Base-by-base conservation (phyloP, 2,888 invertebrate species). In the Steromphala cineraria region DNA sequence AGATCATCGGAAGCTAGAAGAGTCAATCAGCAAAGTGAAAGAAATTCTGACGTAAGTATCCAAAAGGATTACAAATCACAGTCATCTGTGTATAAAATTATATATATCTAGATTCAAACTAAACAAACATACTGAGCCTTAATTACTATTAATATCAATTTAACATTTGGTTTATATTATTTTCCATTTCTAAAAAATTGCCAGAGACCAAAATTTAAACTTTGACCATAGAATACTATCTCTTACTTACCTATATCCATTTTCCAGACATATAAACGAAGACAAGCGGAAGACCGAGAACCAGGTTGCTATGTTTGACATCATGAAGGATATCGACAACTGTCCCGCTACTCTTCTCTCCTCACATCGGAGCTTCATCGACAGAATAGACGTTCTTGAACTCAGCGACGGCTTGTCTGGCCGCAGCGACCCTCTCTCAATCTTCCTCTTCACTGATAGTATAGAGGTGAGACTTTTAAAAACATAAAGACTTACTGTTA, bases 281-380 rank as follows among this genome's bases (percentile, higher is more conserved):
- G 98, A 98, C 94, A 99, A 98, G 94, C 95, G 98, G 90, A 97
- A 97, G 95, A 98, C 98, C 0, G 99, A 99, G 94, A 97, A 97
- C 17, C 97, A 98, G 94, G 95, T 98, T 92, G 97, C 97, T 88
- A 97, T 99, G 95, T 98, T 99, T 94, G 98, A 98, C 94, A 97
- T 99, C 87, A 97, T 98, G 94, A 98, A 99, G 93, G 98, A 99
- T 93, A 99, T 99, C 91, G 99, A 99, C 93, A 97, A 98, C 93
- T 99, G 98, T 94, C 99, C 99, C 86, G 96, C 98, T 0, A 97
- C 98, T 92, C 95, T 99, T 87, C 96, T 98, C 56, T 98, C 98
- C 8, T 98, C 98, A 7, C 98, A 98, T 94, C 95, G 98, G 96
- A 96, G 84, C 89, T 98, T 98, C 93, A 96, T 98, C 81, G 95